Percentiles rank a stretch among this genome's conserved stretches.
phyloP scores from a whole-genome alignment of 2,113 vertebrate genomes.

The Corythaixoides concolor region DNA sequence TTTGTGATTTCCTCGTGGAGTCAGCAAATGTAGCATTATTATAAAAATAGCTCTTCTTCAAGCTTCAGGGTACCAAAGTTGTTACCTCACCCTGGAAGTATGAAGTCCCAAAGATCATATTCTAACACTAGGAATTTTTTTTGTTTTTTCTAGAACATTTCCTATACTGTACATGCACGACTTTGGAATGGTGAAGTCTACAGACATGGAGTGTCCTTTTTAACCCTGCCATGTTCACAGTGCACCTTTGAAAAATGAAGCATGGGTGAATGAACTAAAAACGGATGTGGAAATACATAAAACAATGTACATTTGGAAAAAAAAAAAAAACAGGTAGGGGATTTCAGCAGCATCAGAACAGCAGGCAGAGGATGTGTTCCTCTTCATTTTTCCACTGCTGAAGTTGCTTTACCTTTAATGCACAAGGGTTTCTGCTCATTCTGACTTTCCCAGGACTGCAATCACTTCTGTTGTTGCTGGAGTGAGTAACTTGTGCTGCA shows the following conservation, averaged over 20 bases:
- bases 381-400: background rate
- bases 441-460: slow-evolving; percentile 21
- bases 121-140: background rate
- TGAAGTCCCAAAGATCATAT: background rate
- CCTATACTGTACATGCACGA: background rate
- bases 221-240: background rate
- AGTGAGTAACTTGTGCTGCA: slow-evolving; percentile 48
- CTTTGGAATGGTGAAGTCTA: background rate
- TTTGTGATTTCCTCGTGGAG: background rate
- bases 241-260: background rate
- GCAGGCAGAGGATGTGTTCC: background rate
- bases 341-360: slow-evolving; percentile 1
- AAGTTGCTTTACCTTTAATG: slow-evolving; percentile 20
- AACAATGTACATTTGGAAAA: background rate
- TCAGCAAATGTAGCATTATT: background rate
- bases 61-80: background rate
- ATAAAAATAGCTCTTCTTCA: background rate
- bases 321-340: background rate
- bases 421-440: slow-evolving; percentile 14
- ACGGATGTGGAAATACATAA: background rate
- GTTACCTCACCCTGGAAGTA: background rate
- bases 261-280: background rate
- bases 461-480: background rate
- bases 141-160: background rate
- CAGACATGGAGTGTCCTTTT: background rate